Base-by-base conservation (phyloP, 2,797 vertebrate species). In the Fistularia tabacaria region DNA sequence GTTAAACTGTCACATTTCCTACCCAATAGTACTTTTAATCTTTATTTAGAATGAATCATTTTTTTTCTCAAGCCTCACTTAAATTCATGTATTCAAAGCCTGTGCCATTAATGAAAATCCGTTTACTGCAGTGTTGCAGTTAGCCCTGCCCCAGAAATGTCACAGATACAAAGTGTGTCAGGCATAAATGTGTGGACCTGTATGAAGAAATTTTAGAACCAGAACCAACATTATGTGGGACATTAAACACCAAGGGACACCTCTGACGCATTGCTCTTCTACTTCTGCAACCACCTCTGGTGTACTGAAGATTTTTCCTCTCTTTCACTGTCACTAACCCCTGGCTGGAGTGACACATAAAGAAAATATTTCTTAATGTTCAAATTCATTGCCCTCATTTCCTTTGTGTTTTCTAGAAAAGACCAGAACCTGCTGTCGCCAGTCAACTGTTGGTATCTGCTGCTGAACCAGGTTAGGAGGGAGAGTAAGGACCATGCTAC, bases 401-500 rank as follows among this genome's bases (percentile, higher is more conserved):
- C 14, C 9, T 39, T 9, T 54, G 3, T 53, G 57, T 53, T 36
- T 36, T 11, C 62, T 48, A 99, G 96, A 88, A 99, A 96, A 87
- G 97, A 99, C 84, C 97, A 99, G 88, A 99, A 99, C 82, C 92
- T 99, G 68, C 81, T 99, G 69, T 99, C 97, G 0, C 96, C 97
- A 0, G 96, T 99, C 68, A 99, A 99, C 84, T 99, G 97, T 75
- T 99, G 97, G 97, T 99, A 99, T 83, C 91, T 99, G 87, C 90
- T 99, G 57, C 90, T 99, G 85, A 99, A 98, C 88, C 97, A 99
- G 90, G 97, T 98, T 69, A 91, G 97, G 81, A 84, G 96, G 76
- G 97, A 99, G 88, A 99, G 97, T 81, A 98, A 95, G 85, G 97
- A 99, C 82, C 97, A 99, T 1, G 97, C 97, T 25, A 98, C 97